phyloP scores from a whole-genome alignment of 2,888 invertebrate genomes.

The Byasa hedistus region DNA sequence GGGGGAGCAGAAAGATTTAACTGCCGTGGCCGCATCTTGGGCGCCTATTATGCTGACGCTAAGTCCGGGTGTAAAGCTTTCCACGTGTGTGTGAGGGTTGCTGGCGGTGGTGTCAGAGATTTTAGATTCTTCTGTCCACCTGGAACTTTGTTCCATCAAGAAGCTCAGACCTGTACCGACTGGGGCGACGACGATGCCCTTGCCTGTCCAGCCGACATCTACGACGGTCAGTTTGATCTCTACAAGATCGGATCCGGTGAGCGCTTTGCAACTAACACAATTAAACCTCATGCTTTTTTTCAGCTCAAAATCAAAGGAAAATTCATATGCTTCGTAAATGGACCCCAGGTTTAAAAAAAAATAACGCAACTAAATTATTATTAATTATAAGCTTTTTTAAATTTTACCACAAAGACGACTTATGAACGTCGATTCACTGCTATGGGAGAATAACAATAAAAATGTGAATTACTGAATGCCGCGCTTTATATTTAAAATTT shows the following conservation, averaged over 20 bases:
- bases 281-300: conserved; percentile 24
- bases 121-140: conserved; percentile 94
- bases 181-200: conserved; percentile 89
- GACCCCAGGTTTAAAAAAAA: neutral
- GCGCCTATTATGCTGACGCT: conserved; percentile 93
- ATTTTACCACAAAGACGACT: neutral
- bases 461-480: neutral
- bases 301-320: neutral
- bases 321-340: neutral
- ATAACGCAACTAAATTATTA: neutral
- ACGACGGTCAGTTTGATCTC: conserved; percentile 92
- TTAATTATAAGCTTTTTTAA: neutral
- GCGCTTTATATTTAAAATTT: neutral
- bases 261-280: conserved; percentile 74
- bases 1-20: conserved; percentile 83
- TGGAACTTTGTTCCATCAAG: conserved; percentile 94
- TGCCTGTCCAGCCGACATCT: conserved; percentile 90
- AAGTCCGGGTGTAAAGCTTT: conserved; percentile 94
- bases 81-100: conserved; percentile 92
- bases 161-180: conserved; percentile 94
- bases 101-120: conserved; percentile 88
- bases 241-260: conserved; percentile 89
- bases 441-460: neutral
- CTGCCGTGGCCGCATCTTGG: conserved; percentile 91
- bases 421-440: neutral